phyloP scores from a whole-genome alignment of 2,797 vertebrate species.

The Pampus argenteus region DNA sequence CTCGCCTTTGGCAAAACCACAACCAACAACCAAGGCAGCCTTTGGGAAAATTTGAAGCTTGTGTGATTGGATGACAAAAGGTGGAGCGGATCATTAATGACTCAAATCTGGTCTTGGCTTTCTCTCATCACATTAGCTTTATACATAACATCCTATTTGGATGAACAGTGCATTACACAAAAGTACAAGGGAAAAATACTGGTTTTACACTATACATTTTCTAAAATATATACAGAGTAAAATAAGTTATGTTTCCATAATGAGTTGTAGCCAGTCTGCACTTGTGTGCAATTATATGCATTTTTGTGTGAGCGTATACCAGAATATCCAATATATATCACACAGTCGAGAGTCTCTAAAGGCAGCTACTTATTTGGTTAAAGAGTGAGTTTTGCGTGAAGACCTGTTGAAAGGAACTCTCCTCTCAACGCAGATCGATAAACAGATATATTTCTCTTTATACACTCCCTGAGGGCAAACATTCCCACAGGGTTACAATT shows the following conservation, averaged over 20 bases:
- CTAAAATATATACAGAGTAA: conserved; percentile 99
- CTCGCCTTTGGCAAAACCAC: conserved; percentile 31
- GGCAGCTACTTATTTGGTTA: conserved; percentile 99
- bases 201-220: conserved; percentile 97
- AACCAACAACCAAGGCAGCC: conserved; percentile 53
- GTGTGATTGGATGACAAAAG: conserved; percentile 61
- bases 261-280: conserved; percentile 92
- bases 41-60: conserved; percentile 66
- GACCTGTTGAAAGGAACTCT: conserved; percentile 91
- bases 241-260: conserved; percentile 98
- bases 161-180: conserved; percentile 97
- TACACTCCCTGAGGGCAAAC: conserved; percentile 88
- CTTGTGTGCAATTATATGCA: conserved; percentile 83
- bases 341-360: conserved; percentile 93
- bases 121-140: conserved; percentile 85
- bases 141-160: conserved; percentile 87
- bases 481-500: conserved; percentile 90
- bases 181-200: conserved; percentile 96
- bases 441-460: conserved; percentile 97
- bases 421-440: conserved; percentile 86
- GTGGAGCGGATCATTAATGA: conserved; percentile 73
- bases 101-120: conserved; percentile 68
- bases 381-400: conserved; percentile 91
- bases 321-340: conserved; percentile 82
- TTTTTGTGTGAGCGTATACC: conserved; percentile 74